These are phyloP conservation scores for Tridacna crocea DNA, from an alignment of 2,888 invertebrate species.

Conservation along the genomic window DNA sequence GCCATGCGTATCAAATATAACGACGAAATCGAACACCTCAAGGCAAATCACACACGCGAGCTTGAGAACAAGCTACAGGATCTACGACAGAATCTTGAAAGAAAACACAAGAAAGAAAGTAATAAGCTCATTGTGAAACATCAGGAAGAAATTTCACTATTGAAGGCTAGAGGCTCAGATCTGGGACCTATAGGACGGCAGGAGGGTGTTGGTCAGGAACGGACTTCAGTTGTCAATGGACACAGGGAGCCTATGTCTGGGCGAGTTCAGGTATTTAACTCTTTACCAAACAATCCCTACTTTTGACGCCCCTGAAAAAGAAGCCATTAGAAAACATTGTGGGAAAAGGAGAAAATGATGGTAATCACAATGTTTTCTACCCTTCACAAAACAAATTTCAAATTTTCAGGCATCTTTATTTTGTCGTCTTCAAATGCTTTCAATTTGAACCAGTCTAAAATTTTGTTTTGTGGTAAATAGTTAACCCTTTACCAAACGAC, in stretches of 20 bases:
- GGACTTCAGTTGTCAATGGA: slow-evolving; percentile 50
- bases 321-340: too few species aligned
- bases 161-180: slow-evolving; percentile 61
- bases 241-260: slow-evolving; percentile 61
- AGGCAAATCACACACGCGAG: slow-evolving; percentile 64
- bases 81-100: slow-evolving; percentile 68
- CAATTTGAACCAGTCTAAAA: too few species aligned
- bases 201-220: slow-evolving; percentile 65
- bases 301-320: too few species aligned
- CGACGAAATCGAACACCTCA: slow-evolving; percentile 70
- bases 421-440: too few species aligned
- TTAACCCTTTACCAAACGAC: too few species aligned
- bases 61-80: slow-evolving; percentile 68
- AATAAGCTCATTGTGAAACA: slow-evolving; percentile 69
- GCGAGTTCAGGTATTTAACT: slow-evolving; percentile 66
- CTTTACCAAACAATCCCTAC: background rate
- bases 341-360: too few species aligned
- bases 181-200: slow-evolving; percentile 59
- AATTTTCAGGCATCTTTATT: too few species aligned
- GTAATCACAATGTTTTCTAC: too few species aligned
- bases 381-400: too few species aligned
- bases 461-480: too few species aligned
- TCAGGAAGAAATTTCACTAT: slow-evolving; percentile 71
- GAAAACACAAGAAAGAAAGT: slow-evolving; percentile 71
- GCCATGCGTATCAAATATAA: slow-evolving; percentile 72